phyloP scores from a whole-genome alignment of 1,140 invertebrate species.

The Nephila pilipes region DNA sequence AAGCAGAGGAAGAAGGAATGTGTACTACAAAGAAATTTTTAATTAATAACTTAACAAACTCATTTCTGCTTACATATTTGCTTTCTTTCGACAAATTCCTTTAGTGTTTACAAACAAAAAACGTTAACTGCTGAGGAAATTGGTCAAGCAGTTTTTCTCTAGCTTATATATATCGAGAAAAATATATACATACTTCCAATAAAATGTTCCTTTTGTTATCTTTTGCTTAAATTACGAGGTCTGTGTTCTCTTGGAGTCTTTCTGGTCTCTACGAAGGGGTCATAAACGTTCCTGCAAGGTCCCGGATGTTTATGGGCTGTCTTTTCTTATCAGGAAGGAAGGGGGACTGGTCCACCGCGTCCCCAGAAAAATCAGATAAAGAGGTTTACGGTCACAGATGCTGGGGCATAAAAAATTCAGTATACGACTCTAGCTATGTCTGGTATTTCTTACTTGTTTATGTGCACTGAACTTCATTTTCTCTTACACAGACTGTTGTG shows the following conservation, averaged over 20 bases:
- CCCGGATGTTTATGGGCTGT: conserved; percentile 38
- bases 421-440: background rate
- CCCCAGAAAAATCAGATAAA: conserved; percentile 58
- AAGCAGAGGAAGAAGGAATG: no score
- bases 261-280: background rate
- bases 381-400: conserved; percentile 65
- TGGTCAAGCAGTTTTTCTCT: background rate
- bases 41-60: no score
- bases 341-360: background rate
- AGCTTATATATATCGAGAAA: background rate
- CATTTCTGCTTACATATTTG: background rate
- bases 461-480: background rate
- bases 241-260: background rate
- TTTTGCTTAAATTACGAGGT: background rate
- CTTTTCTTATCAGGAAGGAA: background rate
- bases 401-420: conserved; percentile 39
- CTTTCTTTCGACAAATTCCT: background rate
- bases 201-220: background rate
- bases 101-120: background rate
- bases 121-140: background rate
- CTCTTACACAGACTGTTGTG: background rate
- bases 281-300: background rate
- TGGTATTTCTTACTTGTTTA: conserved; percentile 4
- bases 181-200: background rate
- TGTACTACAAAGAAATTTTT: no score